Evolutionary conservation across 2,888 invertebrate genomes (phyloP), one percentile per base, ranked within the genome.

Genomic region (Coelopa pilipes): DNA sequence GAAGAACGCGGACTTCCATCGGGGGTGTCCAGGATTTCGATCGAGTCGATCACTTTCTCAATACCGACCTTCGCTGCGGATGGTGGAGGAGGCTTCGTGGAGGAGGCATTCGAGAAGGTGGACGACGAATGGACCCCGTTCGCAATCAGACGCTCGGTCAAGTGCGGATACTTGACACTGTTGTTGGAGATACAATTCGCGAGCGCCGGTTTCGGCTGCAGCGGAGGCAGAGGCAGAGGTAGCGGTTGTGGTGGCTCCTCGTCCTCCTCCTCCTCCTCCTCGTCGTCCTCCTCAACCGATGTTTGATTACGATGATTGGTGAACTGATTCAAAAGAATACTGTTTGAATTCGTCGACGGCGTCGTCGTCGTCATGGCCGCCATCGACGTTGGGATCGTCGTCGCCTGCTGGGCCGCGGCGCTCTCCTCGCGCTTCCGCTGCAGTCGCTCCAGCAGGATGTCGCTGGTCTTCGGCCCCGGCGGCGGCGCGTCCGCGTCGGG

Each of bases 21-120:
- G 11, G 87, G 87, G 11, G 86, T 85, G 72, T 86, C 86, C 49
- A 86, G 75, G 53, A 86, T 86, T 75, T 87, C 86, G 77, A 86
- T 86, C 9, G 86, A 85, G 75, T 86, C 86, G 60, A 86, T 82
- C 19, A 79, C 79, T 75, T 78, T 78, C 57, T 77, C 78, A 34
- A 73, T 47, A 4, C 34, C 34, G 34, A 34, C 34, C 7, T 34
- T 34, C 34, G 34, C 34, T 34, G 4, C 34, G 2, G 34, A 34
- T 34, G 69, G 65, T 62, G 34, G 62, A 55, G 47, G 69, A 45
- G 46, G 73, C 9, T 12, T n/a, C 60, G 69, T 49, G 21, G 74
- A 13, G 19, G 74, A 55, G 10, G 75, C 59, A 13, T 57, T 66
- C 34, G 34, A 34, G 1, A 49, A 4, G 24, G 73, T 11, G 49